A percentile compares a stretch with the other conserved stretches of the same genome.
Evolutionary conservation across 2,888 invertebrate genomes (phyloP).

Genomic region (Drosophila recens): DNA sequence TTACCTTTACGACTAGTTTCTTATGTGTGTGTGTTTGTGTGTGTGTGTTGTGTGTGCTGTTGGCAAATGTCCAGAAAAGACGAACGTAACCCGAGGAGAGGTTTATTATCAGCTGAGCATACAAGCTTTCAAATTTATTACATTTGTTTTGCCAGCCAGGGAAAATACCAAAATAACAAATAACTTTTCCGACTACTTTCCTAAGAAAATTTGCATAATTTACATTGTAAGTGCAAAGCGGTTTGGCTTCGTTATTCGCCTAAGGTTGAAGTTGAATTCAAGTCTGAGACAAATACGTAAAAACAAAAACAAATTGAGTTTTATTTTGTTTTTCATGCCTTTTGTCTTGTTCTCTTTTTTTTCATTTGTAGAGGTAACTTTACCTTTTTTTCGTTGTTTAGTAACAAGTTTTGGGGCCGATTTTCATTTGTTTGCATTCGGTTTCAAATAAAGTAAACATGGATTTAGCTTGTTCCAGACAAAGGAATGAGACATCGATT

Average conservation of each 20-base stretch:
- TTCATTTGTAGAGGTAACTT: conserved; percentile 29
- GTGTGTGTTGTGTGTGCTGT: not conserved
- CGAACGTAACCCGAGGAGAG: conserved; percentile 24
- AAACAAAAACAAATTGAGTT: conserved; percentile 63
- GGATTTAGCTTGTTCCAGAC: conserved; percentile 5
- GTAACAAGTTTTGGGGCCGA: conserved; percentile 29
- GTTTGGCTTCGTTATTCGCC: conserved; percentile 47
- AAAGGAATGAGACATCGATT: conserved; percentile 21
- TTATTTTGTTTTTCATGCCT: conserved; percentile 34
- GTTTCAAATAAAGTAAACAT: conserved; percentile 26
- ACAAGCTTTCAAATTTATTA: conserved; percentile 76
- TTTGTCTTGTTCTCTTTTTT: conserved; percentile 1
- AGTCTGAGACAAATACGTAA: conserved; percentile 18
- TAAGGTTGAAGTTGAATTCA: conserved; percentile 27
- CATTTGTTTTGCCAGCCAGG: conserved; percentile 58
- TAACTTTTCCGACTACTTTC: conserved; percentile 67
- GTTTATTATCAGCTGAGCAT: conserved; percentile 64
- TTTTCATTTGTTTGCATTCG: conserved; percentile 47
- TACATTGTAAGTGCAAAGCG: conserved; percentile 64
- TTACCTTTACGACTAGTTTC: conserved; percentile 20
- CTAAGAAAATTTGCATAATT: conserved; percentile 73
- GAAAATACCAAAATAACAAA: conserved; percentile 31
- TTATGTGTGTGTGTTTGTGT: not conserved
- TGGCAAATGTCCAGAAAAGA: conserved; percentile 17
- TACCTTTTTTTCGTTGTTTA: conserved; percentile 28